Conservation (phyloP, 2,113 vertebrate genomes). For the Triplophysa siluroides region DNA sequence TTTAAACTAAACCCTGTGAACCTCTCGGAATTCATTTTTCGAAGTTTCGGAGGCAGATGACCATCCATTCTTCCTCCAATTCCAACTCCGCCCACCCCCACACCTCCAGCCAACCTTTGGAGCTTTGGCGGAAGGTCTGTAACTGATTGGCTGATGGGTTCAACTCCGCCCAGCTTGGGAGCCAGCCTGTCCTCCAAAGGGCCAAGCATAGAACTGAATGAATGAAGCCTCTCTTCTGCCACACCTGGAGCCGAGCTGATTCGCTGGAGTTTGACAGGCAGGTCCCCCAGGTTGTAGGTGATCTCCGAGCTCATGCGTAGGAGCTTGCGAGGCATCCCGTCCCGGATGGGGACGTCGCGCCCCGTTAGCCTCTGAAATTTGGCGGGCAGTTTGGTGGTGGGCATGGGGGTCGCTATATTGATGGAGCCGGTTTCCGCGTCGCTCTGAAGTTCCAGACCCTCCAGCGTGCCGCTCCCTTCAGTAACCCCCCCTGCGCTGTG, state of each 20-base stretch:
- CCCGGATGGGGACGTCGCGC: conserved; percentile 76
- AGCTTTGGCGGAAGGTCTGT: conserved; percentile 82
- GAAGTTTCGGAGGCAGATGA: conserved; percentile 79
- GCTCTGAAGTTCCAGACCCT: conserved; percentile 90
- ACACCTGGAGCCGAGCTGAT: conserved; percentile 98
- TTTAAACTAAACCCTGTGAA: conserved; percentile 77
- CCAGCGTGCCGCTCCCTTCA: conserved; percentile 86
- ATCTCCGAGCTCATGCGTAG: conserved; percentile 98
- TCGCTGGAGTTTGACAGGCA: conserved; percentile 97
- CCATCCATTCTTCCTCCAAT: conserved; percentile 58
- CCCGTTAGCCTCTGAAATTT: conserved; percentile 98
- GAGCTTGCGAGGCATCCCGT: conserved; percentile 81
- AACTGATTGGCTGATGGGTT: conserved; percentile 80
- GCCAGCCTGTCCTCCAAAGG: conserved; percentile 83
- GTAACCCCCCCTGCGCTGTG: conserved; percentile 83
- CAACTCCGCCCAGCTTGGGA: conserved; percentile 72
- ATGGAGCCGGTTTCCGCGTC: conserved; percentile 77
- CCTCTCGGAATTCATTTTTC: conserved; percentile 98
- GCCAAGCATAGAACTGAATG: conserved; percentile 92
- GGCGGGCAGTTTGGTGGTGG: conserved; percentile 85
- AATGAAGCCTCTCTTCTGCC: conserved; percentile 92
- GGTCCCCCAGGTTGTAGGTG: conserved; percentile 95
- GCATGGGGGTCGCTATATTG: conserved; percentile 38
- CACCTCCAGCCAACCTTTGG: conserved; percentile 54
- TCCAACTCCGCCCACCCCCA: conserved; percentile 51